Evolutionary conservation across 2,797 vertebrate species (phyloP), one percentile per base, ranked within the genome.

Genomic region (Chaetophractus vellerosus): DNA sequence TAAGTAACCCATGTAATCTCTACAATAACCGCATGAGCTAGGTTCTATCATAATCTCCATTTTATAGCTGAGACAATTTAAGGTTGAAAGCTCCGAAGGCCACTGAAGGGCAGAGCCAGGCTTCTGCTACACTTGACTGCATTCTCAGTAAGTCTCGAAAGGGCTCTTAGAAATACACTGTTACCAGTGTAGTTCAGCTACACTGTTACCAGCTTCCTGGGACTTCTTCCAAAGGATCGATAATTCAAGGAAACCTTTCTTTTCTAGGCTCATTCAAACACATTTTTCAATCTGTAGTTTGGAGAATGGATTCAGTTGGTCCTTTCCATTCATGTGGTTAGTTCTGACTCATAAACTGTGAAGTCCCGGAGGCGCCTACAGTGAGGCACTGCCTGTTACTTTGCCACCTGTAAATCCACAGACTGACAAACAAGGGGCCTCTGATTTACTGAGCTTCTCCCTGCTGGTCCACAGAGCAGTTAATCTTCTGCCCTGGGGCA

Each of bases 371-470:
- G 94, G 88, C 86, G 33, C 96, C 97, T 59, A 18, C 82, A 69
- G 96, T 88, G 96, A 93, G 93, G 96, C 94, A 68, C 64, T 8
- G 94, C 81, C 91, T 90, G 90, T 81, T 88, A 75, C 84, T 48
- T 52, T 57, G 96, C 96, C 97, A 98, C 97, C 96, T 96, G 96
- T 97, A 97, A 95, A 68, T 92, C 84, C 86, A 36, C 88, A 97
- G 75, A 91, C 33, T 36, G 74, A 91, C 90, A 93, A 90, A 96
- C 94, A 94, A 97, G 95, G 59, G 85, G 93, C 95, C 90, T 97
- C 96, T 97, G 96, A 97, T 96, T 97, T 97, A 95, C 88, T 84
- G 76, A 88, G 75, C 90, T 86, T 95, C 84, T 92, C 92, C 90
- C 92, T 7, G 93, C 96, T 94, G 96, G 93, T 93, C 97, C 82